A percentile compares a stretch with the other conserved stretches of the same genome.
Evolutionary conservation across 2,797 vertebrate genomes (phyloP).

Genomic region (Rachycentron canadum): DNA sequence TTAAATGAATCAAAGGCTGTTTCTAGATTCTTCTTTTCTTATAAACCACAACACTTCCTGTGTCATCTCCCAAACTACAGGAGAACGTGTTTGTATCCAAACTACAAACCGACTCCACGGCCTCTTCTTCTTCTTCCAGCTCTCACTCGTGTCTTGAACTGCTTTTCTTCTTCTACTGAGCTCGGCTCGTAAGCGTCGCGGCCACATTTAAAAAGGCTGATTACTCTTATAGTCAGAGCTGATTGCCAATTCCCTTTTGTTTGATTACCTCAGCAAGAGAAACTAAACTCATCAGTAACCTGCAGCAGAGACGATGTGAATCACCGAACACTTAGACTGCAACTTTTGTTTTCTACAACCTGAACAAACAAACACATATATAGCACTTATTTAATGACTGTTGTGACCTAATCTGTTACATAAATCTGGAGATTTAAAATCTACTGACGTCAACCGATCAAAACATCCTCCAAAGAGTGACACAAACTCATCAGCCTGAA

Average conservation of each 20-base stretch:
- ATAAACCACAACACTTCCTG: not conserved
- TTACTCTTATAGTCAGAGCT: conserved; percentile 46
- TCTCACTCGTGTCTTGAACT: conserved; percentile 19
- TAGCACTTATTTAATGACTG: not conserved
- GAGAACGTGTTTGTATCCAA: conserved; percentile 3
- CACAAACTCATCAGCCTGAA: conserved; percentile 2
- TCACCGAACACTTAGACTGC: not conserved
- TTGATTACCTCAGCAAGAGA: conserved; percentile 73
- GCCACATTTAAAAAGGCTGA: conserved; percentile 62
- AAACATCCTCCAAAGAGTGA: conserved; percentile 15
- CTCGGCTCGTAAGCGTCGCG: not conserved
- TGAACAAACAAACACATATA: not conserved
- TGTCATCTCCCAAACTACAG: not conserved
- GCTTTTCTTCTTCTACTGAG: conserved; percentile 24
- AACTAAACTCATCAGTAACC: conserved; percentile 64
- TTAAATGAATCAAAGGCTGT: not conserved
- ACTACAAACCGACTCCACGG: not conserved
- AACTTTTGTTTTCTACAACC: conserved; percentile 14
- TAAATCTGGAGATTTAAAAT: not conserved
- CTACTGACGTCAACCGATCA: not conserved
- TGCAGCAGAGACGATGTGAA: conserved; percentile 16
- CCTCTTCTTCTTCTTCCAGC: not conserved
- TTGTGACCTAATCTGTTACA: not conserved
- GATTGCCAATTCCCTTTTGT: conserved; percentile 74
- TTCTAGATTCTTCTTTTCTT: not conserved